These are phyloP conservation scores for Zaprionus camerounensis DNA, from an alignment of 1,140 invertebrate genomes.

Conservation along the genomic window DNA sequence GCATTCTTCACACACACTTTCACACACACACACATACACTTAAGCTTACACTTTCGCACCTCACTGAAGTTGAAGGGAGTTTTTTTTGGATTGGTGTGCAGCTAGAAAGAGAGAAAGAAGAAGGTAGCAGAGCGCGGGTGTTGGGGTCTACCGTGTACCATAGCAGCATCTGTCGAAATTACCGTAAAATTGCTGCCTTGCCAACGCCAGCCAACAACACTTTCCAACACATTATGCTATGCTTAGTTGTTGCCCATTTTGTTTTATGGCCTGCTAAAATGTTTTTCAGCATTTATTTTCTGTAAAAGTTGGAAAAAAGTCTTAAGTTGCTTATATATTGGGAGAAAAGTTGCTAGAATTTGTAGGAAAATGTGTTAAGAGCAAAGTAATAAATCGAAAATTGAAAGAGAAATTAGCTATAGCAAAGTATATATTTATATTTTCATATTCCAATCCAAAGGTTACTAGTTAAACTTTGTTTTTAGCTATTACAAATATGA, in stretches of 20 bases:
- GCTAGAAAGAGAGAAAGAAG: not conserved
- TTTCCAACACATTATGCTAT: constrained; percentile 49
- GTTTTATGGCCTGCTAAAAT: constrained; percentile 51
- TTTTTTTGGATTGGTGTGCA: not conserved
- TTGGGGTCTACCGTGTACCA: not conserved
- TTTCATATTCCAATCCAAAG: too few species aligned
- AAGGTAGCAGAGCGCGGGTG: constrained; percentile 7
- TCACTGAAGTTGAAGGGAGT: constrained; percentile 18
- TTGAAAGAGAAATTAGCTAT: not conserved
- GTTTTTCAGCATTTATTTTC: constrained; percentile 17
- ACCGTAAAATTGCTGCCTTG: constrained; percentile 50
- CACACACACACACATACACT: constrained; percentile 2
- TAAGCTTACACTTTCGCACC: constrained; percentile 35
- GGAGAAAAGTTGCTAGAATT: not conserved
- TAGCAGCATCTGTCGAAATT: constrained; percentile 43
- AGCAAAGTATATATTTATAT: too few species aligned
- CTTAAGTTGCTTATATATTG: not conserved
- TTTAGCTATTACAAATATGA: too few species aligned
- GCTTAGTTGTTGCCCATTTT: constrained; percentile 44
- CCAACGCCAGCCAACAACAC: constrained; percentile 44
- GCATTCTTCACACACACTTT: constrained; percentile 43
- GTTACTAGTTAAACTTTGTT: too few species aligned
- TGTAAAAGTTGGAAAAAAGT: constrained; percentile 6
- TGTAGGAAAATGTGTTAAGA: not conserved
- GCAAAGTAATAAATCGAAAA: not conserved